These are phyloP conservation scores for Caenorhabditis panamensis DNA, from an alignment of 2,888 invertebrate species.

Conservation along the genomic window DNA sequence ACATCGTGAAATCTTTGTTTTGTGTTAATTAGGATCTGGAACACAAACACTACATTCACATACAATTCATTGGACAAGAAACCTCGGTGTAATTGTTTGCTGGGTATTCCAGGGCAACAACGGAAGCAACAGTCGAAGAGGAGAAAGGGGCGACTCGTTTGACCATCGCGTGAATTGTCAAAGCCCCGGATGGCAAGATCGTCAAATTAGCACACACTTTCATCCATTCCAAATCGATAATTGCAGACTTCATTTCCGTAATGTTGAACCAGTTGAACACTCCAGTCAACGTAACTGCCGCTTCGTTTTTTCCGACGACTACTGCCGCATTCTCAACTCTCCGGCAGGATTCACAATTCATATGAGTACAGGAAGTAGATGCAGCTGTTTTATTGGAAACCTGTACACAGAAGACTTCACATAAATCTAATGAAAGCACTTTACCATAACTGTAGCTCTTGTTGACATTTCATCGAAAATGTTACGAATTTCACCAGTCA, in stretches of 20 bases:
- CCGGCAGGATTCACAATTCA: conserved; percentile 63
- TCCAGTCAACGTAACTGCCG: conserved; percentile 64
- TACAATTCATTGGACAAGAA: neutral
- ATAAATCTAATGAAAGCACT: neutral
- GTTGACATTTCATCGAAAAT: conserved; percentile 67
- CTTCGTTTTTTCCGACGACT: conserved; percentile 69
- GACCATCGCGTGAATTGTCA: conserved; percentile 67
- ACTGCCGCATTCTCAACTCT: conserved; percentile 69
- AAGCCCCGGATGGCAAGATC: conserved; percentile 66
- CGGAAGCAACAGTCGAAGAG: conserved; percentile 66
- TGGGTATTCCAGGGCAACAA: conserved; percentile 73
- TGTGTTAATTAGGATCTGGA: conserved; percentile 71
- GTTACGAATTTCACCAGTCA: conserved; percentile 69
- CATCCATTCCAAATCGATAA: conserved; percentile 70
- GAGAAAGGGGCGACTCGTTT: conserved; percentile 60
- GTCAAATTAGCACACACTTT: conserved; percentile 74
- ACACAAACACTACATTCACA: neutral
- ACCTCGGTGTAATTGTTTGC: conserved; percentile 74
- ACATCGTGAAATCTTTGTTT: conserved; percentile 59
- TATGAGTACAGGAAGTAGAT: conserved; percentile 62
- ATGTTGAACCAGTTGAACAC: conserved; percentile 71
- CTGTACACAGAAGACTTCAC: conserved; percentile 28
- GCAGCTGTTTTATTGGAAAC: conserved; percentile 62
- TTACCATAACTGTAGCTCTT: conserved; percentile 67
- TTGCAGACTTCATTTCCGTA: conserved; percentile 61